These are phyloP conservation scores for Acanthococcus lagerstroemiae DNA, from an alignment of 2,888 invertebrate genomes.

Conservation along the genomic window DNA sequence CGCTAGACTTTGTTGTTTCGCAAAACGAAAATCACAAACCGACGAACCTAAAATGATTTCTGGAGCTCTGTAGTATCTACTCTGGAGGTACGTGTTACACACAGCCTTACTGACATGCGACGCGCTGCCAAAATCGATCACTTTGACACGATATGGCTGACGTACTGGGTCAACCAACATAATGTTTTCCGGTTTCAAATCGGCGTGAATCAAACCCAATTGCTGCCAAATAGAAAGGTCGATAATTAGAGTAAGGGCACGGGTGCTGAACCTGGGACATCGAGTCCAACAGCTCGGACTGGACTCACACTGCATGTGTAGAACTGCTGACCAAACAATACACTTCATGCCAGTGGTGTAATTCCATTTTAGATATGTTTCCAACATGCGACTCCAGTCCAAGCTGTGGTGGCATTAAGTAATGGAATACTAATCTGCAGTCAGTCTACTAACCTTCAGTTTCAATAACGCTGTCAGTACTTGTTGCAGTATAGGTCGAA, in stretches of 20 bases:
- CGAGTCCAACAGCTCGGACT: background rate
- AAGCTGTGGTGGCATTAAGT: no score
- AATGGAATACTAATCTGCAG: no score
- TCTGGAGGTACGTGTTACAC: slow-evolving; percentile 98
- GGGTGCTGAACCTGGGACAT: background rate
- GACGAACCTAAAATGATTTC: slow-evolving; percentile 75
- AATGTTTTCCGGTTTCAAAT: slow-evolving; percentile 99
- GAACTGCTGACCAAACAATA: no score
- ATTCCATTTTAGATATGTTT: background rate
- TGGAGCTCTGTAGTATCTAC: slow-evolving; percentile 94
- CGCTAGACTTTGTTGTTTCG: background rate
- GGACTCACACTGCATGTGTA: no score
- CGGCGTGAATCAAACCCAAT: slow-evolving; percentile 98
- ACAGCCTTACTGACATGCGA: slow-evolving; percentile 99
- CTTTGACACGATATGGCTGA: slow-evolving; percentile 97
- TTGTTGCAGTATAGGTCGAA: slow-evolving; percentile 97
- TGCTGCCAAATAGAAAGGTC: slow-evolving; percentile 54
- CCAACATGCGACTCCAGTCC: no score
- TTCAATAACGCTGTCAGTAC: slow-evolving; percentile 74
- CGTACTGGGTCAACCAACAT: slow-evolving; percentile 98
- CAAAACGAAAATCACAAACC: slow-evolving; percentile 1
- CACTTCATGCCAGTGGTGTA: no score
- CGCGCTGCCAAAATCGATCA: slow-evolving; percentile 99
- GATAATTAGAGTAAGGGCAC: background rate
- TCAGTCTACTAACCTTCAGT: slow-evolving; percentile 61